Percentiles rank a stretch among this genome's conserved stretches.
Evolutionary conservation across 2,797 vertebrate species (phyloP).

Genomic region (Phrynocephalus vlangalii): DNA sequence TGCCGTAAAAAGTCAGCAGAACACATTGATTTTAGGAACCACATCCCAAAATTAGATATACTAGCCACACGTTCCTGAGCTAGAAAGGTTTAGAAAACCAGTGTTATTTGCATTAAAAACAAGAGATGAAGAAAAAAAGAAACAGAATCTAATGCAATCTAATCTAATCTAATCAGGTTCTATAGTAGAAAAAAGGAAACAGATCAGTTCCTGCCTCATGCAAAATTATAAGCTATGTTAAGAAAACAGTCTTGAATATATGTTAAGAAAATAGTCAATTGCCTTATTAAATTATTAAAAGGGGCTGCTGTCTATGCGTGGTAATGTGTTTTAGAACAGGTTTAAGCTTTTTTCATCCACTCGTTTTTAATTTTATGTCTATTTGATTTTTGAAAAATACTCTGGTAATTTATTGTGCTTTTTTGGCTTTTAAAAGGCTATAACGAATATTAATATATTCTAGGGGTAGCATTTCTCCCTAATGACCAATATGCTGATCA

Average conservation of each 20-base stretch:
- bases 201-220: not conserved
- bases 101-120: not conserved
- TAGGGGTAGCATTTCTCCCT: too few species aligned
- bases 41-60: not conserved
- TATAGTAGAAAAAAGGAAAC: not conserved
- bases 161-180: not conserved
- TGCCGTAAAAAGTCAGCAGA: not conserved
- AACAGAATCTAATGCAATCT: not conserved
- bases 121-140: not conserved
- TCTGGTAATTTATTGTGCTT: too few species aligned
- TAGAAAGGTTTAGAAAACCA: not conserved
- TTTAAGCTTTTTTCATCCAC: too few species aligned
- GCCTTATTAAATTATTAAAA: too few species aligned
- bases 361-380: too few species aligned
- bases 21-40: not conserved
- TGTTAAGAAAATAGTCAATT: not conserved
- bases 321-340: too few species aligned
- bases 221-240: not conserved
- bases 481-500: too few species aligned
- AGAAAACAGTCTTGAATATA: not conserved
- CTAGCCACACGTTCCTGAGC: not conserved
- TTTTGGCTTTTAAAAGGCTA: too few species aligned
- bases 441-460: too few species aligned
- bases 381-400: too few species aligned
- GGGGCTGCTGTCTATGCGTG: too few species aligned